These are phyloP conservation scores for Acrobasis suavella DNA, from an alignment of 2,888 invertebrate species.

Conservation along the genomic window DNA sequence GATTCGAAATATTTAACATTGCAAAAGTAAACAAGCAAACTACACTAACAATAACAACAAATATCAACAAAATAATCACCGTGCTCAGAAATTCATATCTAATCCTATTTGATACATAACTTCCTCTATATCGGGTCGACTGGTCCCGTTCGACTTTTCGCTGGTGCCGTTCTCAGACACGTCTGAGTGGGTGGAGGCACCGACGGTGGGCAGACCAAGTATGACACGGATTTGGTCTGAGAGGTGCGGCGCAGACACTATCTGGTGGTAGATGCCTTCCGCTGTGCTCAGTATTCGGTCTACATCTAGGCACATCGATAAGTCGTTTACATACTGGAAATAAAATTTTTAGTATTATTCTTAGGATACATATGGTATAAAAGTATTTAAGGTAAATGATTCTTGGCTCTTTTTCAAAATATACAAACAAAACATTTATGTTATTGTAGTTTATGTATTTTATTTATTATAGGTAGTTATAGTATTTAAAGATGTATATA, in stretches of 20 bases:
- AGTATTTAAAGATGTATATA: no score
- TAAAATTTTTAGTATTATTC: no score
- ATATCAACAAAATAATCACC: slow-evolving; percentile 34
- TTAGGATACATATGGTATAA: no score
- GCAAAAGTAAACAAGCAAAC: slow-evolving; percentile 10
- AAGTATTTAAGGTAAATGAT: no score
- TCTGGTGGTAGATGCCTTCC: slow-evolving; percentile 95
- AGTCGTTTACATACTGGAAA: slow-evolving; percentile 96
- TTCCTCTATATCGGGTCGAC: slow-evolving; percentile 74
- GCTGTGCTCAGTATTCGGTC: slow-evolving; percentile 91
- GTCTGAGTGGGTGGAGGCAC: slow-evolving; percentile 54
- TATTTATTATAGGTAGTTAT: no score
- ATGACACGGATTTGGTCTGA: slow-evolving; percentile 88
- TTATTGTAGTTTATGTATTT: no score
- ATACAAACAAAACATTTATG: no score
- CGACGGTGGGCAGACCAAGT: slow-evolving; percentile 84
- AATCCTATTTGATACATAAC: slow-evolving; percentile 83
- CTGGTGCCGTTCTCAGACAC: slow-evolving; percentile 48
- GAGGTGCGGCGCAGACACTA: slow-evolving; percentile 87
- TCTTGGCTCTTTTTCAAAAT: neutral
- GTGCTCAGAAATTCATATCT: slow-evolving; percentile 79
- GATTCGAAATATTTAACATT: neutral
- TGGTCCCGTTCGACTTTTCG: slow-evolving; percentile 35
- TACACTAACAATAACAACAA: slow-evolving; percentile 17
- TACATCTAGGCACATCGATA: slow-evolving; percentile 93